Evolutionary conservation across 2,113 vertebrate species (phyloP).

Genomic region (Cairina moschata): DNA sequence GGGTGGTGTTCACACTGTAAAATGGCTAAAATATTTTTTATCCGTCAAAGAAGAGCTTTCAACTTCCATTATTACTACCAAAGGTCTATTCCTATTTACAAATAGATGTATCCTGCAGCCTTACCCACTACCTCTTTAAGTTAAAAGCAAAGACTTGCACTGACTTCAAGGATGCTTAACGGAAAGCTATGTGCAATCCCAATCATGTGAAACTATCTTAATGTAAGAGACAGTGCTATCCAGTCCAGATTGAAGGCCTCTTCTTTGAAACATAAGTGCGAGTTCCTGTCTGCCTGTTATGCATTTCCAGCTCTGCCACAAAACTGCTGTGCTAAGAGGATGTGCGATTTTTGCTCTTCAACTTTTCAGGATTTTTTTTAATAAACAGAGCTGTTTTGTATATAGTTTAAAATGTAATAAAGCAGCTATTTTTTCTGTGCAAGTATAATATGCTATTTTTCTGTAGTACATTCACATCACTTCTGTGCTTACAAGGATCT

Average conservation of each 20-base stretch:
- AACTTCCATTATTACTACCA: neutral
- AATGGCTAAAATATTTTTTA: neutral
- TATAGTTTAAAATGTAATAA: neutral
- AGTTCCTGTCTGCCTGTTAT: rapidly evolving
- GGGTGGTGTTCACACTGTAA: neutral
- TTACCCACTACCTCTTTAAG: neutral
- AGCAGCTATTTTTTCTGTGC: neutral
- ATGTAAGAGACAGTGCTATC: neutral
- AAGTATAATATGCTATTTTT: neutral
- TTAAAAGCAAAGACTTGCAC: neutral
- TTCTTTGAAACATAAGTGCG: neutral
- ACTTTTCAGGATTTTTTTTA: neutral
- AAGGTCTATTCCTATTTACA: neutral
- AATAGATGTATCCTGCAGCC: neutral
- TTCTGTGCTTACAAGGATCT: neutral
- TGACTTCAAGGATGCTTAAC: neutral
- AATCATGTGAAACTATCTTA: neutral
- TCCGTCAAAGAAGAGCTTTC: neutral
- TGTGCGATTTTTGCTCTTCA: neutral
- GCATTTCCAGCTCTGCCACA: neutral
- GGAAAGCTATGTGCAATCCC: neutral
- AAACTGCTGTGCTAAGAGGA: neutral
- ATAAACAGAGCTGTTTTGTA: neutral
- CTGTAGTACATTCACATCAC: neutral
- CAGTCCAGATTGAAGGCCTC: neutral